Percentiles rank a stretch among this genome's conserved stretches.
Evolutionary conservation across 2,797 vertebrate genomes (phyloP).

Genomic region (Molossus alvarezi): DNA sequence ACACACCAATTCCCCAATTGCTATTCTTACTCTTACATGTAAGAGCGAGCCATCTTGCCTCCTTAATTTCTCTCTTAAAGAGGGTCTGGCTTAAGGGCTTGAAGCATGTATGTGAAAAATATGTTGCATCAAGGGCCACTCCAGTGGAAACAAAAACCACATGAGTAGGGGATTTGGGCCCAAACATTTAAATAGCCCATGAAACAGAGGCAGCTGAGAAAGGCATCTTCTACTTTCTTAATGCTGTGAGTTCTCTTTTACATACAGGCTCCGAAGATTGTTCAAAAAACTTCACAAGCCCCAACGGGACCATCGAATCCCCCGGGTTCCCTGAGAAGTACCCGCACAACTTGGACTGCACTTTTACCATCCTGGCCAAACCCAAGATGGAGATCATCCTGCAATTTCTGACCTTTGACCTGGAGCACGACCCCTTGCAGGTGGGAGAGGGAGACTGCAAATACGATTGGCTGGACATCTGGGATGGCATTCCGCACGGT

Average conservation of each 20-base stretch:
- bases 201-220: slow-evolving; percentile 18
- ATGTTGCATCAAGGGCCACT: slow-evolving; percentile 78
- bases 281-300: slow-evolving; percentile 97
- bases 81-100: slow-evolving; percentile 56
- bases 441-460: slow-evolving; percentile 97
- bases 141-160: slow-evolving; percentile 78
- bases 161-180: background rate
- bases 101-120: slow-evolving; percentile 53
- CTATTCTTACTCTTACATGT: background rate
- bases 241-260: slow-evolving; percentile 63
- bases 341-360: slow-evolving; percentile 97
- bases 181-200: slow-evolving; percentile 77
- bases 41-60: background rate
- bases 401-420: slow-evolving; percentile 97
- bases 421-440: slow-evolving; percentile 97
- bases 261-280: slow-evolving; percentile 97
- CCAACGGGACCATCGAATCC: slow-evolving; percentile 96
- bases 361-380: slow-evolving; percentile 97
- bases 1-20: background rate
- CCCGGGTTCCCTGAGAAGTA: slow-evolving; percentile 99
- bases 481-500: slow-evolving; percentile 98
- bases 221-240: background rate
- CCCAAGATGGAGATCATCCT: slow-evolving; percentile 97
- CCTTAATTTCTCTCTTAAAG: background rate
- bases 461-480: slow-evolving; percentile 99